Evolutionary conservation across 2,888 invertebrate species (phyloP).

Genomic region (Cyclophora punctaria): DNA sequence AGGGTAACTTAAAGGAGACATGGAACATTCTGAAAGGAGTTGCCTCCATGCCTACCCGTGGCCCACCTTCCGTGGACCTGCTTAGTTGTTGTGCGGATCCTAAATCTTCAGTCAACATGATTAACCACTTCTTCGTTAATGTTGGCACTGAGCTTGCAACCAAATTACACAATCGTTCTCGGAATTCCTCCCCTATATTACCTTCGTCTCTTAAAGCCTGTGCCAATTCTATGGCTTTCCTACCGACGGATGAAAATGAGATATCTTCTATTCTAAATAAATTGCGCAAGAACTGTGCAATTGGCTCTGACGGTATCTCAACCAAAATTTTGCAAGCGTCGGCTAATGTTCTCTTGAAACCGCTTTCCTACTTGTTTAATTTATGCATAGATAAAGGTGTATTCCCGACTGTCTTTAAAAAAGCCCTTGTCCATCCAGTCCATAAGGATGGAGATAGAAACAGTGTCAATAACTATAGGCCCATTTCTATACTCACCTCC

Average conservation of each 20-base stretch:
- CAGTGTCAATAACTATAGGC: no score
- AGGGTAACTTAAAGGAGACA: slow-evolving; percentile 6
- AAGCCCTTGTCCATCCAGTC: not conserved
- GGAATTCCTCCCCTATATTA: not conserved
- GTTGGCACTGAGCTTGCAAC: slow-evolving; percentile 1
- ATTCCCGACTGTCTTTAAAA: slow-evolving; percentile 6
- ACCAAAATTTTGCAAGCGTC: slow-evolving; percentile 3
- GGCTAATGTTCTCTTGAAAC: not conserved
- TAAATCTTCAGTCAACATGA: not conserved
- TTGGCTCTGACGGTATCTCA: slow-evolving; percentile 5
- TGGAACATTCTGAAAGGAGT: slow-evolving; percentile 11
- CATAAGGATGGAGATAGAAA: no score
- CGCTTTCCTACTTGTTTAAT: slow-evolving; percentile 3
- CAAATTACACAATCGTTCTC: not conserved
- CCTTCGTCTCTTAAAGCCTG: not conserved
- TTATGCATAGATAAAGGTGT: slow-evolving; percentile 1
- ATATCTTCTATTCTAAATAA: slow-evolving; percentile 4
- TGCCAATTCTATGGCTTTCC: slow-evolving; percentile 1
- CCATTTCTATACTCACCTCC: slow-evolving; percentile 2
- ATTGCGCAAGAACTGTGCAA: not conserved
- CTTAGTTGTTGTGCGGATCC: not conserved
- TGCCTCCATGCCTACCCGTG: not conserved
- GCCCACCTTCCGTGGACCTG: not conserved
- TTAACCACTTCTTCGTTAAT: slow-evolving; percentile 5
- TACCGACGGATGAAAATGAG: slow-evolving; percentile 1